Base-by-base conservation (phyloP, 2,113 vertebrate genomes). In the Entelurus aequoreus region DNA sequence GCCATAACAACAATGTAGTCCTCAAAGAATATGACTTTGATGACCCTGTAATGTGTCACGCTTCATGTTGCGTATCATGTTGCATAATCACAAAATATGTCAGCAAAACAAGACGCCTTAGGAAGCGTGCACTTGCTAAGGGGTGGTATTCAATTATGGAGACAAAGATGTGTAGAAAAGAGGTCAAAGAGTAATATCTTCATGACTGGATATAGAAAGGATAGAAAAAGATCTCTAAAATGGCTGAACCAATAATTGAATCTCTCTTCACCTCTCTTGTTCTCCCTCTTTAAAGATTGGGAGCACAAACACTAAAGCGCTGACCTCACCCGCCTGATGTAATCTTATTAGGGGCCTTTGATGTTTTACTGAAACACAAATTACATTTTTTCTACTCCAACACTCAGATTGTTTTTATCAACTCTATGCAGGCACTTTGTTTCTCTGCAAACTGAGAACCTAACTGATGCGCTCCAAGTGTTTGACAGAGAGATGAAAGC, bases 281-380 rank as follows among this genome's bases (percentile, higher is more conserved):
- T 0, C 56, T 72, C 66, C 42, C 49, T 48, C 50, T 59, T 15
- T 36, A 28, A 73, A 73, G 52, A 63, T 36, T 71, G 69, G 73
- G 77, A 75, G 66, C 79, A 74, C 77, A 83, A 82, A 75, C 71
- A 79, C 69, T 61, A 73, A 66, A 70, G 71, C 50, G 6, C 57
- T 81, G 77, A 83, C 77, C 75, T 86, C 78, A 81, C 65, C 68
- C 51, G 46, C 50, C 46, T 84, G 79, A 84, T 69, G 73, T 81
- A 84, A 81, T 69, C 48, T 6, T 46, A 66, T 71, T 78, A 80
- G 65, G 65, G 63, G 19, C 60, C 60, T 65, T 72, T 66, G 65
- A 79, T 82, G 66, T 49, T 70, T 75, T 79, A 72, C 66, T 69
- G 48, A 76, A 62, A 65, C 50, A 62, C 49, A 79, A 79, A 76